Conservation (phyloP, 1,140 invertebrate genomes). For the Trissolcus basalis region DNA sequence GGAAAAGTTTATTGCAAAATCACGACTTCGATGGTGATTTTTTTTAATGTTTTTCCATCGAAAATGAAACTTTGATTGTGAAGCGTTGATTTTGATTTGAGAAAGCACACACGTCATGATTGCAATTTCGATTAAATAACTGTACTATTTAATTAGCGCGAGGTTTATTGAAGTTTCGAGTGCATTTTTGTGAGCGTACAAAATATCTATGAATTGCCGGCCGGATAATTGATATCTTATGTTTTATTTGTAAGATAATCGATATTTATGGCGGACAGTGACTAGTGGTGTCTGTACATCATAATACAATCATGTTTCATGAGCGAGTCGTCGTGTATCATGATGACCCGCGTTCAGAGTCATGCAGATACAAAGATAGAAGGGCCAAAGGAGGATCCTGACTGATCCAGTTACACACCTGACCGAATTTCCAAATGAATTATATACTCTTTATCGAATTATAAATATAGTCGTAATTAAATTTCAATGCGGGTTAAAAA, state of each 20-base stretch:
- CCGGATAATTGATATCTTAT: conserved; percentile 56
- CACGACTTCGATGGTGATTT: too few relatives aligned
- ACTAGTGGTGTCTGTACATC: conserved; percentile 43
- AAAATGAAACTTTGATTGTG: too few relatives aligned
- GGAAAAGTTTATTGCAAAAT: too few relatives aligned
- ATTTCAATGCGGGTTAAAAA: too few relatives aligned
- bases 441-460: conserved; percentile 18
- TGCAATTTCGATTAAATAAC: conserved; percentile 46
- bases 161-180: conserved; percentile 20
- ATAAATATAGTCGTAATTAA: conserved; percentile 31
- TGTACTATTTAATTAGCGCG: conserved; percentile 54
- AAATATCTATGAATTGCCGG: conserved; percentile 39
- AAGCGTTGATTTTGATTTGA: neutral
- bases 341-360: conserved; percentile 58
- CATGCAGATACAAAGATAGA: conserved; percentile 65
- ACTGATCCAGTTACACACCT: conserved; percentile 72
- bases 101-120: conserved; percentile 36
- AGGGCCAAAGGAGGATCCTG: conserved; percentile 54
- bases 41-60: too few relatives aligned
- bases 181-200: conserved; percentile 13
- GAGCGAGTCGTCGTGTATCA: conserved; percentile 58
- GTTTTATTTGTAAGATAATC: conserved; percentile 56
- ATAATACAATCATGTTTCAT: conserved; percentile 56
- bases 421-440: conserved; percentile 70
- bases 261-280: conserved; percentile 48